Conservation (phyloP, 92 coral and sea anemone species). For the Epizoanthus scotinus region DNA sequence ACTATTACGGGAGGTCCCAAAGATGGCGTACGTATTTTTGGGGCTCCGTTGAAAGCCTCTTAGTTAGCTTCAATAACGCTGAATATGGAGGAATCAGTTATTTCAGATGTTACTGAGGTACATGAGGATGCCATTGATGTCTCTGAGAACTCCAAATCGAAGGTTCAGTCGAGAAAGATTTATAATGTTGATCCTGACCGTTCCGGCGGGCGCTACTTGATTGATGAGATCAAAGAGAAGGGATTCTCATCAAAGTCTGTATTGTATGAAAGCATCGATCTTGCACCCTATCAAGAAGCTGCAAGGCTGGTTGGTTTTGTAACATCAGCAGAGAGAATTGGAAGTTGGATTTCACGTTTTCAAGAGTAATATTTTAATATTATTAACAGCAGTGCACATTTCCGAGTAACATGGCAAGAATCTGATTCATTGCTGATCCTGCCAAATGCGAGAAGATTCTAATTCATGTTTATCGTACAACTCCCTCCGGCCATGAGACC, state of each 20-base stretch:
- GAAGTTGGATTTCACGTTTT: slow-evolving; percentile 12
- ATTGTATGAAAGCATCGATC: slow-evolving; percentile 24
- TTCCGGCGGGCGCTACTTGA: slow-evolving; percentile 13
- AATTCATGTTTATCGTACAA: slow-evolving; percentile 22
- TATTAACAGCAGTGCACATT: slow-evolving; percentile 10
- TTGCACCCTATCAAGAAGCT: slow-evolving; percentile 6
- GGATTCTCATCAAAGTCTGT: slow-evolving; percentile 10
- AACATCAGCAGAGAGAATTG: slow-evolving; percentile 20
- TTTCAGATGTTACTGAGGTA: no score
- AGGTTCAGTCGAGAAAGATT: slow-evolving; percentile 21
- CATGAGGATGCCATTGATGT: background rate
- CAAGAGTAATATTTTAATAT: slow-evolving; percentile 11
- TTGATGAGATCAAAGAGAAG: slow-evolving; percentile 24
- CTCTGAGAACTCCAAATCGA: slow-evolving; percentile 2
- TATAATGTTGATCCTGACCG: slow-evolving; percentile 20
- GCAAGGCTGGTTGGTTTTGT: slow-evolving; percentile 23
- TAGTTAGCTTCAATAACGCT: slow-evolving; percentile 28
- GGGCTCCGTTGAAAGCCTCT: slow-evolving; percentile 7
- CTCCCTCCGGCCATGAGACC: slow-evolving; percentile 22
- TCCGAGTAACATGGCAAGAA: slow-evolving; percentile 26
- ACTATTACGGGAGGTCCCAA: no score
- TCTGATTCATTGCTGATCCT: slow-evolving; percentile 3
- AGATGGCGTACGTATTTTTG: slow-evolving; percentile 6
- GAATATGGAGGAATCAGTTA: slow-evolving; percentile 35
- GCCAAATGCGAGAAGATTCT: slow-evolving; percentile 20